A percentile compares a stretch with the other conserved stretches of the same genome.
Conservation (phyloP, 2,113 vertebrate species). For the Aplodontia rufa region DNA sequence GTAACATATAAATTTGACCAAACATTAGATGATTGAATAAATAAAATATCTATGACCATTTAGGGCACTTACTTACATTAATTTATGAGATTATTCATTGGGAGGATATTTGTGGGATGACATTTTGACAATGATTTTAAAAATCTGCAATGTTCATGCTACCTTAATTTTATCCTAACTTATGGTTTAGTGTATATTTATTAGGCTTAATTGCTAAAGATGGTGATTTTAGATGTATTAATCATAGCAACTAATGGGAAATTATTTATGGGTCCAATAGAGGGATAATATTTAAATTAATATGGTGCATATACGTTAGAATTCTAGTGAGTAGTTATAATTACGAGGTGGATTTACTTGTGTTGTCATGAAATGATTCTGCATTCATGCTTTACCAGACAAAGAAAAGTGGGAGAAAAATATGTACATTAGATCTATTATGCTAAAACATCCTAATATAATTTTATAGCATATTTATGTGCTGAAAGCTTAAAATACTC, state of each 20-base stretch:
- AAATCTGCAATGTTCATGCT: neutral
- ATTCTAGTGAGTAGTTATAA: neutral
- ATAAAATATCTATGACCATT: neutral
- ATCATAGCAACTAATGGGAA: neutral
- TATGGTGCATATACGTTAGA: neutral
- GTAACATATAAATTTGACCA: neutral
- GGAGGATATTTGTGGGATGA: slow-evolving; percentile 1
- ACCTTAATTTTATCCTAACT: neutral
- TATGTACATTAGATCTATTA: neutral
- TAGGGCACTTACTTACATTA: neutral
- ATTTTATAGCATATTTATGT: neutral
- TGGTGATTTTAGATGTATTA: neutral
- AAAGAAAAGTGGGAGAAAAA: neutral
- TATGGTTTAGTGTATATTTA: neutral
- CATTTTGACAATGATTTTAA: neutral
- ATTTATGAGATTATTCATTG: neutral
- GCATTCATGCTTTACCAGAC: neutral
- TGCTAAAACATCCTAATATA: neutral
- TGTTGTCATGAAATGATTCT: neutral
- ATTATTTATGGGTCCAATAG: neutral
- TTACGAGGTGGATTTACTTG: neutral
- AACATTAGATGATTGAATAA: neutral
- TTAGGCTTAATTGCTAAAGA: neutral
- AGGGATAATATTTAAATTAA: neutral
- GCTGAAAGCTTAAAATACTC: neutral